phyloP scores from a whole-genome alignment of 2,797 vertebrate species.

The Halcyon smyrnensis region DNA sequence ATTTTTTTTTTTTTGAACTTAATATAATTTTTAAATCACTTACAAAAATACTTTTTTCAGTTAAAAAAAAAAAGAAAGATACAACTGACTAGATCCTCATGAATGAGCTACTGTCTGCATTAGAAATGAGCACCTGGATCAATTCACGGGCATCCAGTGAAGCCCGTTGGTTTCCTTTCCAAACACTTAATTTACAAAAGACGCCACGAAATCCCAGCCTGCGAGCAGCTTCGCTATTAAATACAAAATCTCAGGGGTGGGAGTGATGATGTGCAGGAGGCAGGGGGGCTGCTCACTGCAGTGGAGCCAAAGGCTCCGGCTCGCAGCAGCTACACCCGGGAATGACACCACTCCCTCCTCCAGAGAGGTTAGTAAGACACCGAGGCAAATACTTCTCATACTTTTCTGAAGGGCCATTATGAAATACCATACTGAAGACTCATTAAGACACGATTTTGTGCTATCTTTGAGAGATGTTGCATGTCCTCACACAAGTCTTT shows the following conservation, averaged over 20 bases:
- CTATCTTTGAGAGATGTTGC: conserved; percentile 22
- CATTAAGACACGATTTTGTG: neutral
- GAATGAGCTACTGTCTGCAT: conserved; percentile 27
- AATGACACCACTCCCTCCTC: neutral
- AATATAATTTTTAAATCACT: conserved; percentile 19
- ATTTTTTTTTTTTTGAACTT: conserved; percentile 22
- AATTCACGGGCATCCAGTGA: conserved; percentile 74
- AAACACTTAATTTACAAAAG: conserved; percentile 13
- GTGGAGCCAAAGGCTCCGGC: rapidly evolving
- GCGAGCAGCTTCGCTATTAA: rapidly evolving
- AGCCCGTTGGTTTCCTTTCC: conserved; percentile 56
- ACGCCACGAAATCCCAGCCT: neutral
- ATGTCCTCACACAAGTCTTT: neutral
- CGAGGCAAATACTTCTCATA: neutral
- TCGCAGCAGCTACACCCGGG: rapidly evolving
- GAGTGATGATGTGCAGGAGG: neutral
- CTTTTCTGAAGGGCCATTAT: conserved; percentile 9
- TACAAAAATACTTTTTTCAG: conserved; percentile 65
- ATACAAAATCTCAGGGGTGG: neutral
- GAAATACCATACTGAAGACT: neutral
- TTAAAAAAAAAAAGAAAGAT: conserved; percentile 38
- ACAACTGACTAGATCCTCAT: conserved; percentile 50
- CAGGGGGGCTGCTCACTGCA: neutral
- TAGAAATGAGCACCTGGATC: conserved; percentile 74
- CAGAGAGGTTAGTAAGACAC: neutral